Evolutionary conservation across 1,140 invertebrate genomes (phyloP).

Genomic region (Drosophila littoralis): DNA sequence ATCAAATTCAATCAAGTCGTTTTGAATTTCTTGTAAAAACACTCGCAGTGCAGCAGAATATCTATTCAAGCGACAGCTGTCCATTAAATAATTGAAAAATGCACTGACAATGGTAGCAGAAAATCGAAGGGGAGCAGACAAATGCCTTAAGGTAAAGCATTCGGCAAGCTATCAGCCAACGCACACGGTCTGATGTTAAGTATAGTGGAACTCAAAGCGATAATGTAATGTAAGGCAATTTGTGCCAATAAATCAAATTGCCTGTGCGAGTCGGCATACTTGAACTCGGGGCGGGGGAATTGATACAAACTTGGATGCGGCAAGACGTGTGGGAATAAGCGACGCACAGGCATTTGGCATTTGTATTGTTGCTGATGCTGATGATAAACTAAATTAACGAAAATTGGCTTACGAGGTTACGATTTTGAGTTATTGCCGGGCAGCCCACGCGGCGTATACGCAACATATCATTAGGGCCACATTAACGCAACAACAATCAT

Average conservation of each 20-base stretch:
- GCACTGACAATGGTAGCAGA: constrained; percentile 30
- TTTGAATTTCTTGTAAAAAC: constrained; percentile 51
- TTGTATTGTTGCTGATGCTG: constrained; percentile 61
- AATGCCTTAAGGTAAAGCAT: constrained; percentile 45
- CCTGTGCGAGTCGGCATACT: constrained; percentile 52
- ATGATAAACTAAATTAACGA: constrained; percentile 82
- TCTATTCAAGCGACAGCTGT: constrained; percentile 15
- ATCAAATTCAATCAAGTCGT: constrained; percentile 57
- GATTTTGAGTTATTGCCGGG: constrained; percentile 74
- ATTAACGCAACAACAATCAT: constrained; percentile 30
- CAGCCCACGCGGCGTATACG: constrained; percentile 65
- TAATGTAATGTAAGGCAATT: constrained; percentile 81
- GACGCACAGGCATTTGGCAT: constrained; percentile 72
- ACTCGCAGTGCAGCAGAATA: constrained; percentile 34
- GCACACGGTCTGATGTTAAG: constrained; percentile 29
- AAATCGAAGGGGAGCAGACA: constrained; percentile 9
- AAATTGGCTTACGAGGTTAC: constrained; percentile 76
- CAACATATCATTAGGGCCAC: constrained; percentile 64
- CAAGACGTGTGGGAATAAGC: constrained; percentile 67
- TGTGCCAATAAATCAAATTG: constrained; percentile 81
- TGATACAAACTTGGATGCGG: constrained; percentile 49
- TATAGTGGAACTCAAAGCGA: constrained; percentile 66
- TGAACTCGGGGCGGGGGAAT: constrained; percentile 19
- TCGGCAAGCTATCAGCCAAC: constrained; percentile 32
- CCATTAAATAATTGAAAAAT: constrained; percentile 73